Evolutionary conservation across 1,140 invertebrate species (phyloP), one percentile per base, ranked within the genome.

Genomic region (Calephelis virginiensis): DNA sequence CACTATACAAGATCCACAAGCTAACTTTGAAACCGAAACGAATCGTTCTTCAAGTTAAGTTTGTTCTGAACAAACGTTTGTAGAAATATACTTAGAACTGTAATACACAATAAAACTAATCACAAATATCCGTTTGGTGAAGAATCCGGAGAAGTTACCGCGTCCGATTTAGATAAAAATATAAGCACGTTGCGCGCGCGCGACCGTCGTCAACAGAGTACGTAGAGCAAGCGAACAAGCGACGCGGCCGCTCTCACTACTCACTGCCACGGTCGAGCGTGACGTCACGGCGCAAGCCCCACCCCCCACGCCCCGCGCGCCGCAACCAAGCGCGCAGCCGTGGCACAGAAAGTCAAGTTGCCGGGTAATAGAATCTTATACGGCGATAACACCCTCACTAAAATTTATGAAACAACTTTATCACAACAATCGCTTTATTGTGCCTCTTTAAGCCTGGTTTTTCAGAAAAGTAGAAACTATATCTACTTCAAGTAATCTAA

Each of bases 181-280:
- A 78, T 69, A 69, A 80, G 76, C 77, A 86, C 88, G 85, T 85
- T 83, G 74, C 77, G 80, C 83, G 82, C 80, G 83, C 82, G 84
- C 88, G 88, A 87, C 86, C 81, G 86, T 83, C 84, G 79, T 81
- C 83, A 81, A 75, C 86, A 82, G 80, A 89, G 85, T 90, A 90
- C 86, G 71, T 82, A 81, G 81, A 88, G 81, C 82, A 80, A 88
- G 71, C 74, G 80, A 87, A 80, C 90, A 77, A 81, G 74, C 82
- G 84, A 83, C 85, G 82, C 85, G 83, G 77, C 78, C 85, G 83
- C 86, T 87, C 88, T 89, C 86, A 85, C 82, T 87, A 83, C 86
- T 87, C 85, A 89, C 86, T 89, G 86, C 88, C 86, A 90, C 88
- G 88, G 88, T 89, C 88, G 88, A 76, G 72, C 73, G 88, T 89